Percentiles rank a stretch among this genome's conserved stretches.
Evolutionary conservation across 1,140 invertebrate species (phyloP).

Genomic region (Drosophila gunungcola): DNA sequence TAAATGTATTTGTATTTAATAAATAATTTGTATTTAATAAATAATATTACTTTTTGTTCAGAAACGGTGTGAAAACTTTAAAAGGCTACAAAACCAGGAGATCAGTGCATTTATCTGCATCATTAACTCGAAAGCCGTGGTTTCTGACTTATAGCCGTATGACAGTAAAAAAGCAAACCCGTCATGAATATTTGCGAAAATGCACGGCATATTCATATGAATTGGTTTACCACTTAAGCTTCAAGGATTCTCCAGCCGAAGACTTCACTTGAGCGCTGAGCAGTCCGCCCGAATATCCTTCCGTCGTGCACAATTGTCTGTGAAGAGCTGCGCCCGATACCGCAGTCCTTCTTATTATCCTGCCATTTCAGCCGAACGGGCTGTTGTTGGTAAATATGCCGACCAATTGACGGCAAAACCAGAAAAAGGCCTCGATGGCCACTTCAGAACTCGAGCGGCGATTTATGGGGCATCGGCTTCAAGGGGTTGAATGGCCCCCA

Average conservation of each 20-base stretch:
- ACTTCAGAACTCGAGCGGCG: constrained; percentile 36
- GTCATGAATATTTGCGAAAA: neutral
- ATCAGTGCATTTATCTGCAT: neutral
- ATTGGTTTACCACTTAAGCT: constrained; percentile 16
- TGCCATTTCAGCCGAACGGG: constrained; percentile 20
- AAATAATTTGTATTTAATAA: too few relatives aligned
- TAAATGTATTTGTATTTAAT: too few relatives aligned
- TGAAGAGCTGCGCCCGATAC: constrained; percentile 14
- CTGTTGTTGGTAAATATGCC: constrained; percentile 42
- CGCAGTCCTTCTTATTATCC: constrained; percentile 34
- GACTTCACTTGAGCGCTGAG: constrained; percentile 21
- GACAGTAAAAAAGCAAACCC: neutral
- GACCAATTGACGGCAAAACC: constrained; percentile 49
- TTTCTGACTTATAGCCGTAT: neutral
- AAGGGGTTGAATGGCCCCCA: constrained; percentile 50
- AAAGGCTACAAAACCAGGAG: neutral
- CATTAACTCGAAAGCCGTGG: constrained; percentile 4
- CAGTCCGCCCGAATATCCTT: constrained; percentile 4
- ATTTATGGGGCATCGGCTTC: constrained; percentile 54
- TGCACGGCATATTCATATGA: constrained; percentile 3
- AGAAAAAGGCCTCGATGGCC: constrained; percentile 27
- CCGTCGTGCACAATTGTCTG: constrained; percentile 17
- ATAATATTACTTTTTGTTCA: too few relatives aligned
- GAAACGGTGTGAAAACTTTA: neutral
- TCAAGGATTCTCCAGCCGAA: constrained; percentile 25